phyloP scores from a whole-genome alignment of 2,797 vertebrate genomes.

The Crocidura indochinensis region DNA sequence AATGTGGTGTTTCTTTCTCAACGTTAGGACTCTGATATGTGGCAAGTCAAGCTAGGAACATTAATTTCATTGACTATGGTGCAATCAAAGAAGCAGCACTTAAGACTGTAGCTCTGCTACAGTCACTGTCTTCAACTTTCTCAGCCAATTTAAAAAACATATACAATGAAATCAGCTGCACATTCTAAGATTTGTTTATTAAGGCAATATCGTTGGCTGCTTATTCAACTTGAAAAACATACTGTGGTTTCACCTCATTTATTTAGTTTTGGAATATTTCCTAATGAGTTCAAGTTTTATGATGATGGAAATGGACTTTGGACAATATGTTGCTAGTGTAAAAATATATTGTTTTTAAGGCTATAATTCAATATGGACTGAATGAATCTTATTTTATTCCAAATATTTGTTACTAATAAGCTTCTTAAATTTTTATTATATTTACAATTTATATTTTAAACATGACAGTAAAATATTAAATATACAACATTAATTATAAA shows the following conservation, averaged over 20 bases:
- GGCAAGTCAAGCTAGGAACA: background rate
- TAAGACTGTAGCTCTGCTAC: background rate
- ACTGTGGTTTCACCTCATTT: background rate
- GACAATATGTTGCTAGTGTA: background rate
- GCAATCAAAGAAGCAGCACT: background rate
- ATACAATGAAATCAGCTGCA: background rate
- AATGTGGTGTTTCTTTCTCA: background rate
- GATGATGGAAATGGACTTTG: background rate
- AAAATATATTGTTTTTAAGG: background rate
- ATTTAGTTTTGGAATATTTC: background rate
- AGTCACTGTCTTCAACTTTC: background rate
- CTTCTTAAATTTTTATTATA: background rate
- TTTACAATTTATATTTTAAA: background rate
- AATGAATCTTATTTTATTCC: constrained; percentile 1
- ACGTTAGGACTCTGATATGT: background rate
- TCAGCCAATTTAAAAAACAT: background rate
- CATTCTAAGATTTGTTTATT: background rate
- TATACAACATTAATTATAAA: background rate
- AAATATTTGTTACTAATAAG: background rate
- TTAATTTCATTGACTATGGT: background rate
- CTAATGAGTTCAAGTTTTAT: background rate
- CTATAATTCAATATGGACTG: background rate
- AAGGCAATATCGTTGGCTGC: background rate
- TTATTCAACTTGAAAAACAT: background rate
- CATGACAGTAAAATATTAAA: background rate